A percentile compares a stretch with the other conserved stretches of the same genome.
Conservation (phyloP, 53 echinoderm and acorn worm genomes). For the Mesocentrotus franciscanus region DNA sequence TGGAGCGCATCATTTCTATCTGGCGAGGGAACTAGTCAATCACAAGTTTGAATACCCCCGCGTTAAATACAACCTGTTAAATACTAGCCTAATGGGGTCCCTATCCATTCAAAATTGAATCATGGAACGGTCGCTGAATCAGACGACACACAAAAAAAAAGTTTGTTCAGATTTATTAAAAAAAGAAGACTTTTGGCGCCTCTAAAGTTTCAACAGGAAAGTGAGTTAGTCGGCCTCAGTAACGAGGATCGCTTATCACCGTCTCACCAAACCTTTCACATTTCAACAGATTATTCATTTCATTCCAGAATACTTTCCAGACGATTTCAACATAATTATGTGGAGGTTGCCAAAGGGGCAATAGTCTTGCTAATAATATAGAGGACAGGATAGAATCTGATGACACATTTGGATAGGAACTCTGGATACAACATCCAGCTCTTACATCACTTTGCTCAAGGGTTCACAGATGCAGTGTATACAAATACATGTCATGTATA, state of each 20-base stretch:
- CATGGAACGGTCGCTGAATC: background rate
- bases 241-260: slow-evolving; percentile 21
- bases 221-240: background rate
- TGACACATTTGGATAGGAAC: no score
- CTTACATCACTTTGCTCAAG: no score
- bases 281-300: background rate
- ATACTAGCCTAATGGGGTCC: background rate
- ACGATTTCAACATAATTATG: background rate
- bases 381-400: no score
- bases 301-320: background rate
- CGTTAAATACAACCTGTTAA: background rate
- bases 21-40: background rate
- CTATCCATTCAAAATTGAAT: background rate
- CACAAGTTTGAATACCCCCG: background rate
- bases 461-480: no score
- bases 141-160: background rate
- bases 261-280: background rate
- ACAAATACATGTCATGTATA: no score
- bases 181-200: slow-evolving; percentile 16
- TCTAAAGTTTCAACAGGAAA: slow-evolving; percentile 35
- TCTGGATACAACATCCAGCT: no score
- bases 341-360: background rate
- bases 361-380: no score
- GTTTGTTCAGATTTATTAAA: background rate
- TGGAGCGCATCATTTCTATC: background rate